Base-by-base conservation (phyloP, 2,888 invertebrate species). In the Acronicta aceris region DNA sequence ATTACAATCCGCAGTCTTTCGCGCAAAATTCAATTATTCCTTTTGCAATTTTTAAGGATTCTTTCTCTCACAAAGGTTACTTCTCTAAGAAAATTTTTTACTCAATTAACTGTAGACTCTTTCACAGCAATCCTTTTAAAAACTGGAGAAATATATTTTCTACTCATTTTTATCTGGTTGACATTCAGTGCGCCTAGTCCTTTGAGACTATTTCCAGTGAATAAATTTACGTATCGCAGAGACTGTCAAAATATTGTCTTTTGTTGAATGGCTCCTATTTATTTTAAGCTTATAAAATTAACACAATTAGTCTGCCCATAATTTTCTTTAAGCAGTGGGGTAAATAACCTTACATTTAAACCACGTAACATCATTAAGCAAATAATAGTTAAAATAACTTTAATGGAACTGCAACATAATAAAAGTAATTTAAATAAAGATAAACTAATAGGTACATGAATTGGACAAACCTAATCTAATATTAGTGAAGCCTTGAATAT, bases 231-330 rank as follows among this genome's bases (percentile, higher is more conserved):
- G 30, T 67, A 52, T 15, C 42, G 33, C 38, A 56, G 30, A 48
- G 48, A 17, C 52, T 71, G 66, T 50, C 72, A 50, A 49, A 67
- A 67, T 65, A 71, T 50, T 42, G 48, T 50, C 58, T 50, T 47
- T 43, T 71, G 59, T 65, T 65, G 46, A 71, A 67, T 71, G 52
- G 17, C 45, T 38, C 33, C 54, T 62, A 73, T 73, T 71, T 61
- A 58, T 68, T 69, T 42, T 53, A 36, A 53, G 67, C 67, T 71
- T 71, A 49, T 58, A 40, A 65, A 67, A 67, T 67, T 49, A 71
- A 65, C 42, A 49, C 49, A 67, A 53, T 71, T 50, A 65, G 52
- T 71, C 71, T 42, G 59, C 42, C 42, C 38, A 52, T 58, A 50
- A 71, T 65, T 50, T 58, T 58, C 66, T 58, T 42, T 15, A 65